phyloP scores from a whole-genome alignment of 2,113 vertebrate genomes.

The Cardinalis cardinalis region DNA sequence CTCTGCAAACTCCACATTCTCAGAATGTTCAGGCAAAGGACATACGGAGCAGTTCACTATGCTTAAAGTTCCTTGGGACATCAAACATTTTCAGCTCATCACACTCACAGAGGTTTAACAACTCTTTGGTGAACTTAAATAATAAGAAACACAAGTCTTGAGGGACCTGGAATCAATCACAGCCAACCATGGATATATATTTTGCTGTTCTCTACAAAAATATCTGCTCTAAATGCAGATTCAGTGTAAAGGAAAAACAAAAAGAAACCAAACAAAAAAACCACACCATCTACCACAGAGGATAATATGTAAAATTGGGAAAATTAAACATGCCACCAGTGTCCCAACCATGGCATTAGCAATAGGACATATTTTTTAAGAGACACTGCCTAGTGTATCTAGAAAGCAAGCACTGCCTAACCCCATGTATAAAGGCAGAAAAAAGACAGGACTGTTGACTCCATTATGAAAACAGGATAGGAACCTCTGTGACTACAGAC shows the following conservation, averaged over 20 bases:
- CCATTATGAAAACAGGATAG: neutral
- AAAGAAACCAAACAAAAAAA: neutral
- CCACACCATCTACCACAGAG: fast-evolving
- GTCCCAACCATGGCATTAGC: neutral
- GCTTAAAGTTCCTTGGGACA: neutral
- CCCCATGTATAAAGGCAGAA: neutral
- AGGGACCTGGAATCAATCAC: neutral
- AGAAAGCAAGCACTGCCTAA: neutral
- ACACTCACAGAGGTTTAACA: neutral
- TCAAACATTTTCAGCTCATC: neutral
- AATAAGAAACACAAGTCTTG: neutral
- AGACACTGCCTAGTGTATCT: neutral
- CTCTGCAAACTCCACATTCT: neutral
- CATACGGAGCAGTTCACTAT: neutral
- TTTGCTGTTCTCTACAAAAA: neutral
- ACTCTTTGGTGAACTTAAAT: neutral
- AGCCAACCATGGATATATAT: neutral
- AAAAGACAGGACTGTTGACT: neutral
- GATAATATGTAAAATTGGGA: neutral
- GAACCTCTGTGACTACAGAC: neutral
- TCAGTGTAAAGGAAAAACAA: neutral
- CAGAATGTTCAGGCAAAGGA: neutral
- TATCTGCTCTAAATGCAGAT: neutral
- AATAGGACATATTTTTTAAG: neutral
- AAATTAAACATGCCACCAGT: neutral